Evolutionary conservation across 2,888 invertebrate species (phyloP).

Genomic region (Hypercompe scribonia): DNA sequence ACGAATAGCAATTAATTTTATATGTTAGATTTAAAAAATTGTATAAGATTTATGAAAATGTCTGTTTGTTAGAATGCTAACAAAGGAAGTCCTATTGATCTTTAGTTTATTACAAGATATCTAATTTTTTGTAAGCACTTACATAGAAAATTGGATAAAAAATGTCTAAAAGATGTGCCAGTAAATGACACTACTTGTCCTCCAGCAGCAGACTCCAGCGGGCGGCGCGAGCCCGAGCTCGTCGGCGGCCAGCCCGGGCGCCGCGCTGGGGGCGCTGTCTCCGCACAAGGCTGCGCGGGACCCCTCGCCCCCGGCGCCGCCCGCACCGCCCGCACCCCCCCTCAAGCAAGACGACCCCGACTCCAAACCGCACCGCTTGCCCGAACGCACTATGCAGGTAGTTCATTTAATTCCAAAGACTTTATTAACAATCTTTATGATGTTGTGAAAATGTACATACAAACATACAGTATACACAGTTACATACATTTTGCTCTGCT

Average conservation of each 20-base stretch:
- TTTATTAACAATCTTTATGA: no score
- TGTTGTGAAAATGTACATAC: no score
- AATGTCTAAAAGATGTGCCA: neutral
- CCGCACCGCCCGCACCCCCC: conserved; percentile 46
- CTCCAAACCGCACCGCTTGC: conserved; percentile 61
- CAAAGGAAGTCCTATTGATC: no score
- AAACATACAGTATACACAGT: no score
- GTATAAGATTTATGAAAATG: no score
- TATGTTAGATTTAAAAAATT: no score
- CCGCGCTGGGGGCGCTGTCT: conserved; percentile 14
- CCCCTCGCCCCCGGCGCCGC: conserved; percentile 25
- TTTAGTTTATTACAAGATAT: no score
- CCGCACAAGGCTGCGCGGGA: conserved; percentile 54
- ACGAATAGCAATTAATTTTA: no score
- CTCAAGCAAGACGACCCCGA: conserved; percentile 50
- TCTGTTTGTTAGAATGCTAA: no score
- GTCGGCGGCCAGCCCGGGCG: conserved; percentile 7
- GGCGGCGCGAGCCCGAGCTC: conserved; percentile 78
- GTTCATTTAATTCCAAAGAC: no score
- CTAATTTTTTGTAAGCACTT: no score
- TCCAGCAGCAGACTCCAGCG: conserved; percentile 59
- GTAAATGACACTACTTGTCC: neutral
- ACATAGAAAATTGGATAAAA: neutral
- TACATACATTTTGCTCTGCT: no score
- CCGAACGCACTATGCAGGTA: conserved; percentile 66